Conservation (phyloP, 1,140 invertebrate genomes). For the Pseudoatta argentina region DNA sequence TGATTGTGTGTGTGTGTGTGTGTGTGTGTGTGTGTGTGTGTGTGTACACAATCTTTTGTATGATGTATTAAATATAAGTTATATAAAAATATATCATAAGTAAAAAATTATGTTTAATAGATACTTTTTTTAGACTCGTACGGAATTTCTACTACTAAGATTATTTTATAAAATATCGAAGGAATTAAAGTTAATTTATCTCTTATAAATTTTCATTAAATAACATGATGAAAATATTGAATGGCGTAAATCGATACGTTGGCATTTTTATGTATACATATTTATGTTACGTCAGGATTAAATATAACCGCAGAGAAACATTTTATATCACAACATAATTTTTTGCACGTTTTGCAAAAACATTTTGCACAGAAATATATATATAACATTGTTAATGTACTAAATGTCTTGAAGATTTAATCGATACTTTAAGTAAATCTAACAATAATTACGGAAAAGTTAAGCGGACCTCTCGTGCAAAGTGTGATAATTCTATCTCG, state of each 20-base stretch:
- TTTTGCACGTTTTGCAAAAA: neutral
- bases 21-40: no score
- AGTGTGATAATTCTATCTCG: conserved; percentile 3
- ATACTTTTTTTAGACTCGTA: neutral
- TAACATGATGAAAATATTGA: neutral
- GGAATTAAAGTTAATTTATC: neutral
- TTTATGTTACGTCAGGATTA: conserved; percentile 5
- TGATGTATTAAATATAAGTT: no score
- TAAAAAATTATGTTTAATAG: neutral
- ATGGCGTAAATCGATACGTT: neutral
- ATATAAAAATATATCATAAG: neutral
- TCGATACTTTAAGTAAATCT: neutral
- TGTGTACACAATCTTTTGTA: neutral
- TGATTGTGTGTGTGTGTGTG: neutral
- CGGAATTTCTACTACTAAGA: neutral
- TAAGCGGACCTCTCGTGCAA: neutral
- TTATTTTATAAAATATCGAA: neutral
- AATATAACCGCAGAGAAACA: neutral
- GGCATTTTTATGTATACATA: neutral
- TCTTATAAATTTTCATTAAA: conserved; percentile 16
- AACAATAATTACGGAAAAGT: neutral
- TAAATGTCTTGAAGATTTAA: neutral
- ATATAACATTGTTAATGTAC: neutral
- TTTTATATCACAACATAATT: neutral
- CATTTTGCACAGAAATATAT: neutral